Conservation (phyloP, 37 sponge, comb jelly and placozoan genomes). For the Mnemiopsis leidyi region DNA sequence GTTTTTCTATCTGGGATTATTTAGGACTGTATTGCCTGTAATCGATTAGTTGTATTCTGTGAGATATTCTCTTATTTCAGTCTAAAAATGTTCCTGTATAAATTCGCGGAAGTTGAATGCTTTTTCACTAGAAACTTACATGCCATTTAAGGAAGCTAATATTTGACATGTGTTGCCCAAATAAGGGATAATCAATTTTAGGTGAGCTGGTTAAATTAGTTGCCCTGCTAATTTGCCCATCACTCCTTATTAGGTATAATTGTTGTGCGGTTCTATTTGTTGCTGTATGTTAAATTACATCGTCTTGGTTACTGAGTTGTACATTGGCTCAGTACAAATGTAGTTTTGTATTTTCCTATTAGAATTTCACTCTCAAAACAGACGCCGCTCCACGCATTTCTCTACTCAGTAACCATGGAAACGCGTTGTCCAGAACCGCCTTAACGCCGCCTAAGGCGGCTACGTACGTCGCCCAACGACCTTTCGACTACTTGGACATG, state of each 20-base stretch:
- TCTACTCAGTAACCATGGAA: too few species aligned
- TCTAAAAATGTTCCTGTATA: too few species aligned
- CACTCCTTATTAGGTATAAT: not conserved
- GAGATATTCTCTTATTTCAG: too few species aligned
- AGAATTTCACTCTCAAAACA: not conserved
- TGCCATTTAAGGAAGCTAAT: not conserved
- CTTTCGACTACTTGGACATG: not conserved
- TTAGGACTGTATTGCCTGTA: too few species aligned
- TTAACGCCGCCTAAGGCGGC: not conserved
- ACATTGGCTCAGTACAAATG: too few species aligned
- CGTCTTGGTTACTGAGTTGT: not conserved
- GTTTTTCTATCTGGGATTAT: too few species aligned
- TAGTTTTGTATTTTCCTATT: not conserved
- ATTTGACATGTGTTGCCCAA: not conserved
- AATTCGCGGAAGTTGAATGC: too few species aligned
- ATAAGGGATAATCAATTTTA: not conserved
- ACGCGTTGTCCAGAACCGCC: not conserved
- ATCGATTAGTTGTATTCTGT: too few species aligned
- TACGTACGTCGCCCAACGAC: not conserved
- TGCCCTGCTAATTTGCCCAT: not conserved
- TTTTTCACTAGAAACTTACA: too few species aligned
- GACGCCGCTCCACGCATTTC: not conserved
- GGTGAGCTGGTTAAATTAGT: not conserved
- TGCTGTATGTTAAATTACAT: not conserved
- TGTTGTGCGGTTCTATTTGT: not conserved